These are phyloP conservation scores for Eilema depressum DNA, from an alignment of 2,888 invertebrate species.

Conservation along the genomic window DNA sequence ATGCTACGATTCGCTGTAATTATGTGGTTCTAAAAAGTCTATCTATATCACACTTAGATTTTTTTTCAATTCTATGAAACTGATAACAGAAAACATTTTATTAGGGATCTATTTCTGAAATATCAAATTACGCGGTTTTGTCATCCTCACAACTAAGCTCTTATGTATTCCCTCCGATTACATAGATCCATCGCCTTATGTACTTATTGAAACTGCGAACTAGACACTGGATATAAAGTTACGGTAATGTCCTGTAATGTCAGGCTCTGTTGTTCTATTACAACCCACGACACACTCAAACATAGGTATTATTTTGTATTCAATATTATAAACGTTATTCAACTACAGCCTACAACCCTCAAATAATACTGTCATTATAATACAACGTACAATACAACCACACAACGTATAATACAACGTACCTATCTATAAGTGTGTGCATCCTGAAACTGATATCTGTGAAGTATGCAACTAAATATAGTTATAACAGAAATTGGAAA, in stretches of 20 bases:
- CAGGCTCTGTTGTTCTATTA: neutral
- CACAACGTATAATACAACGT: conserved; percentile 1
- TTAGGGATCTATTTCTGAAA: neutral
- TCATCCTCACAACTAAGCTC: neutral
- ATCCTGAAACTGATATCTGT: neutral
- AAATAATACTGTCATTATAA: neutral
- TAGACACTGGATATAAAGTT: neutral
- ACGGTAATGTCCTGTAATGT: neutral
- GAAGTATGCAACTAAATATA: conserved; percentile 5
- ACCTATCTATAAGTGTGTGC: neutral
- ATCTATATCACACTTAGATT: neutral
- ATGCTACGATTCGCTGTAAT: neutral
- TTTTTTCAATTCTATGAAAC: neutral
- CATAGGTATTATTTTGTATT: neutral
- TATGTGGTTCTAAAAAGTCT: neutral
- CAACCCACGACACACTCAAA: neutral
- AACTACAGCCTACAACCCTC: neutral
- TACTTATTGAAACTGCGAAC: neutral
- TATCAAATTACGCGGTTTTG: neutral
- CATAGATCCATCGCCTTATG: too few species aligned
- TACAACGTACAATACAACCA: too few species aligned
- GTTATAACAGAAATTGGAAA: neutral
- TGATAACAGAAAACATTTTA: neutral
- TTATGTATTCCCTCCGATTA: too few species aligned
- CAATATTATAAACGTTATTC: conserved; percentile 8